Base-by-base conservation (phyloP, 1,140 invertebrate species). In the Ericerus pela region DNA sequence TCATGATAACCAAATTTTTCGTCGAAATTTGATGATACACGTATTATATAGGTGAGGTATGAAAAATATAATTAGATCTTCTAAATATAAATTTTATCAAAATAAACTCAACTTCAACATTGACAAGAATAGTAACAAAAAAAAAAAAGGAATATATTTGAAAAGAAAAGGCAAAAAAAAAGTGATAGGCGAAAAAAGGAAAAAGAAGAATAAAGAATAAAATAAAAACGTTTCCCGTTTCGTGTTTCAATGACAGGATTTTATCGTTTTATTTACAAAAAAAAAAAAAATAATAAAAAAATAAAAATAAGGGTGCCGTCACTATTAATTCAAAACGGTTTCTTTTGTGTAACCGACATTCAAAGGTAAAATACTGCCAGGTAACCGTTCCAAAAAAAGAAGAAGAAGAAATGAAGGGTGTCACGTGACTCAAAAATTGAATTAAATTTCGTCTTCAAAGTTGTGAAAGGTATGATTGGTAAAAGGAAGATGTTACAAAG, bases 341-440 rank as follows among this genome's bases (percentile, higher is more conserved):
- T 47, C 41, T 47, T 47, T 47, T 47, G 41, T 47, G 41, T 47
- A 47, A 47, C 41, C 41, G 41, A 47, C 22, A 47, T 47, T 47
- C 41, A 47, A 47, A 47, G 41, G 41, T 47, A 47, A 47, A 24
- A 47, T n/a, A n/a, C n/a, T 47, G 10, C 20, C 10, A 47, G 41
- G 41, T 47, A 47, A 47, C 41, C 26, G 41, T 47, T 47, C 20
- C 22, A 22, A 47, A 47, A 22, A 47, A n/a, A 4, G 36, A 38
- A 24, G 20, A 5, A 6, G 14, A 4, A 41, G 5, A 18, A 22
- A 47, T 47, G 26, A 24, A 24, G 41, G 41, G 41, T 47, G 41
- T 47, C 41, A 47, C 41, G 41, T 47, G 41, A 47, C 41, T 47
- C 41, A 47, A 47, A n/a, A 47, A 47, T 47, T 47, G 41, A 47